Evolutionary conservation across 2,888 invertebrate species (phyloP).

Genomic region (Spialia ferax): DNA sequence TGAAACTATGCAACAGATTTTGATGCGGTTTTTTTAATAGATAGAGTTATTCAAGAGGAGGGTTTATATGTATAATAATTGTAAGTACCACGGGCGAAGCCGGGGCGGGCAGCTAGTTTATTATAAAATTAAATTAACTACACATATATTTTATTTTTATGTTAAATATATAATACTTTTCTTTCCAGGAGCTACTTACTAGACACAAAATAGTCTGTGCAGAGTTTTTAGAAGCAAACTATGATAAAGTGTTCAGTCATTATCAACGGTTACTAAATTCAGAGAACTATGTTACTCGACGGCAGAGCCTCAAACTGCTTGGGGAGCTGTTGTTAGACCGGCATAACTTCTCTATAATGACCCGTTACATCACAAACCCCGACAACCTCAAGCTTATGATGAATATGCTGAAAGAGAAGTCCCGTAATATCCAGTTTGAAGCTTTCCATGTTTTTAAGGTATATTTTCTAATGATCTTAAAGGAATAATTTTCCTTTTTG

Average conservation of each 20-base stretch:
- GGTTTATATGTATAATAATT: too few species aligned
- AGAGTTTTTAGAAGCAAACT: constrained; percentile 99
- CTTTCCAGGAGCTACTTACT: constrained; percentile 94
- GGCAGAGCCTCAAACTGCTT: constrained; percentile 98
- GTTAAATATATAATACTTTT: constrained; percentile 1
- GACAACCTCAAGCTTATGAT: constrained; percentile 99
- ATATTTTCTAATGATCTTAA: neutral
- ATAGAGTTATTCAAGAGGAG: too few species aligned
- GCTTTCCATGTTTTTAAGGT: constrained; percentile 99
- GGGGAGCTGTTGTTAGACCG: constrained; percentile 99
- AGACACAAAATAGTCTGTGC: constrained; percentile 98
- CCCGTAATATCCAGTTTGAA: constrained; percentile 99
- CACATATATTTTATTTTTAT: too few species aligned
- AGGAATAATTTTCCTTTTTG: neutral
- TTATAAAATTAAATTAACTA: too few species aligned
- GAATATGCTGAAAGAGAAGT: constrained; percentile 99
- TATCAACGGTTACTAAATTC: constrained; percentile 99
- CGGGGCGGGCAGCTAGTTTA: too few species aligned
- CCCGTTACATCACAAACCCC: constrained; percentile 99
- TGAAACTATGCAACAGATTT: too few species aligned
- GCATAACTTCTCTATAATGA: constrained; percentile 99
- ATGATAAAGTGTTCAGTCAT: constrained; percentile 98
- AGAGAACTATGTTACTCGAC: constrained; percentile 99
- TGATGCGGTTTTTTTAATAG: too few species aligned
- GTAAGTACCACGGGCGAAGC: too few species aligned